phyloP scores from a whole-genome alignment of 2,797 vertebrate species.

The Fistularia commersonii region DNA sequence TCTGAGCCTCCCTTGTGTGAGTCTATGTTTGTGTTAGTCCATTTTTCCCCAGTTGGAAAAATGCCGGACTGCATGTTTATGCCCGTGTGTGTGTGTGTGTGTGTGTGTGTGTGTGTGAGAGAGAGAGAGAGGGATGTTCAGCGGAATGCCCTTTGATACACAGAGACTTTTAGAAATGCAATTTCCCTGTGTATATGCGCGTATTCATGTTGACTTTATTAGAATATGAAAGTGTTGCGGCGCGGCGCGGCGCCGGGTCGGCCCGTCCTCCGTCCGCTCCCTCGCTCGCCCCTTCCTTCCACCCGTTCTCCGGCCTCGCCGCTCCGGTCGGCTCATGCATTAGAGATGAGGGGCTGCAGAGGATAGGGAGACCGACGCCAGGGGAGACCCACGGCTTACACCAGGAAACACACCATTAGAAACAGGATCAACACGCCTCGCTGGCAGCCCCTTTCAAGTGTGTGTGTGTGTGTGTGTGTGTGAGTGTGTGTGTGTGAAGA shows the following conservation, averaged over 20 bases:
- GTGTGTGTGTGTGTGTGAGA: conserved; percentile 73
- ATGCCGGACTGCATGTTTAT: conserved; percentile 80
- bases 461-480: conserved; percentile 25
- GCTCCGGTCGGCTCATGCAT: conserved; percentile 73
- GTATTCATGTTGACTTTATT: conserved; percentile 88
- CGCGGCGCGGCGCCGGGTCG: conserved; percentile 83
- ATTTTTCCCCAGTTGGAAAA: conserved; percentile 72
- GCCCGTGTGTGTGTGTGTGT: conserved; percentile 71
- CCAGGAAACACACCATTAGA: conserved; percentile 60
- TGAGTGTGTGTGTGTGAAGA: conserved; percentile 18
- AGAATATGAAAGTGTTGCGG: conserved; percentile 99
- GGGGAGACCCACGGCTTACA: conserved; percentile 63
- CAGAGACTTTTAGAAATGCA: conserved; percentile 96
- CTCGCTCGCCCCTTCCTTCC: conserved; percentile 38
- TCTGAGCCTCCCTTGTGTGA: conserved; percentile 81
- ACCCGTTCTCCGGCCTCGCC: conserved; percentile 58
- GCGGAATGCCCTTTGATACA: conserved; percentile 93
- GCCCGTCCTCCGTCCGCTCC: conserved; percentile 56
- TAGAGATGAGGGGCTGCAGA: conserved; percentile 77
- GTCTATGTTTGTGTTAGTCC: conserved; percentile 49
- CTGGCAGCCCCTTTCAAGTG: conserved; percentile 63
- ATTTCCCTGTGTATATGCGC: conserved; percentile 79
- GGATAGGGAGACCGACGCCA: conserved; percentile 58
- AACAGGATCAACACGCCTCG: conserved; percentile 63
- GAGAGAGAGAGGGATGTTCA: conserved; percentile 87